Conservation (phyloP, 1,140 invertebrate genomes). For the Drosophila saltans region DNA sequence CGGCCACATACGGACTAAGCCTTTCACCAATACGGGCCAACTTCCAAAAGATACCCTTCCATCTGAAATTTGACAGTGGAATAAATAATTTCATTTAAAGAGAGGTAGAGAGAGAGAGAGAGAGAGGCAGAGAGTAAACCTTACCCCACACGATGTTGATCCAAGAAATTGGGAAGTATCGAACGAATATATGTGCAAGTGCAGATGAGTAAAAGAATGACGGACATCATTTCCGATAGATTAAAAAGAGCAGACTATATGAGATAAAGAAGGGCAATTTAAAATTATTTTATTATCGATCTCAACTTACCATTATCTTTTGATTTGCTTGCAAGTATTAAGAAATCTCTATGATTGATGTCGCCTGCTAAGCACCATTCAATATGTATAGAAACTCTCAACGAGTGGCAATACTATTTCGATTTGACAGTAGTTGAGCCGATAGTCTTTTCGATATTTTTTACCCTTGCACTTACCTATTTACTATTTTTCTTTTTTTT, state of each 20-base stretch:
- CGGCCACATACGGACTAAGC: slow-evolving; percentile 18
- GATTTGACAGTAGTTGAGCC: not conserved
- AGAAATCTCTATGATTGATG: not conserved
- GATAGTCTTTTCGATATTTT: not conserved
- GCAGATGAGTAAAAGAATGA: slow-evolving; percentile 19
- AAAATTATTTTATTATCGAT: not conserved
- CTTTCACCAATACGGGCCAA: slow-evolving; percentile 24
- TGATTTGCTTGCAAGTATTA: not conserved
- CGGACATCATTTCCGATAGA: slow-evolving; percentile 8
- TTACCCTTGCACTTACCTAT: not conserved
- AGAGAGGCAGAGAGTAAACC: not conserved
- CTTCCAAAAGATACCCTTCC: slow-evolving; percentile 25
- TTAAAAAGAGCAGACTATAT: slow-evolving; percentile 10
- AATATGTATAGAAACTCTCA: too few species aligned
- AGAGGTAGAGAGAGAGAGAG: not conserved
- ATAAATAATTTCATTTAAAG: not conserved
- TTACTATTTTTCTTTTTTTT: not conserved
- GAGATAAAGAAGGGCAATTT: not conserved
- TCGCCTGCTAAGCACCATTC: not conserved
- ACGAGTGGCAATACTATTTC: too few species aligned
- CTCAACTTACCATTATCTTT: slow-evolving; percentile 13
- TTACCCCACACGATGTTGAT: slow-evolving; percentile 22
- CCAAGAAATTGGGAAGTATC: slow-evolving; percentile 13
- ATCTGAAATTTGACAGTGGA: slow-evolving; percentile 5
- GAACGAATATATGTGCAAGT: slow-evolving; percentile 24